Evolutionary conservation across 2,797 vertebrate species (phyloP).

Genomic region (Myotis planiceps): DNA sequence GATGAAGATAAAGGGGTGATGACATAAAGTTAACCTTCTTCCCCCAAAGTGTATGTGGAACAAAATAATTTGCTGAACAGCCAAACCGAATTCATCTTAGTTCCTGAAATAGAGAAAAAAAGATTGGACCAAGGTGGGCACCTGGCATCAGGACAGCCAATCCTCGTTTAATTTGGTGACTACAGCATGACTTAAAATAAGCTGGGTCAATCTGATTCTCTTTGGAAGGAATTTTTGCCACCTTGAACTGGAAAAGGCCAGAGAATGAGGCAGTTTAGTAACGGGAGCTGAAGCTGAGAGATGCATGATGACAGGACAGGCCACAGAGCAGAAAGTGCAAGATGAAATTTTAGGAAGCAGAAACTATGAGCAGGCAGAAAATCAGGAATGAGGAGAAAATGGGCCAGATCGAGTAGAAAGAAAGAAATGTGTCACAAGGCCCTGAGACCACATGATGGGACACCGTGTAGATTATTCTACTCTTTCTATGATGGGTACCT

Average conservation of each 20-base stretch:
- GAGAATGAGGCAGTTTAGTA: neutral
- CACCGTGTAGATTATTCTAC: neutral
- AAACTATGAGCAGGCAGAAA: neutral
- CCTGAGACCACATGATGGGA: neutral
- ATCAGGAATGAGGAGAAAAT: neutral
- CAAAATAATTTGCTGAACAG: neutral
- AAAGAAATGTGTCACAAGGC: neutral
- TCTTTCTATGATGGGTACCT: neutral
- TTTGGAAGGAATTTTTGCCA: neutral
- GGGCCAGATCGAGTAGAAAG: neutral
- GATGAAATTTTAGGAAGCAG: neutral
- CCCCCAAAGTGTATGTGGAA: neutral
- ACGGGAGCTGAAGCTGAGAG: neutral
- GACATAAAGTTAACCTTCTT: neutral
- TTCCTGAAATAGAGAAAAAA: neutral
- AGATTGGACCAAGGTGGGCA: neutral
- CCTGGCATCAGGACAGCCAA: neutral
- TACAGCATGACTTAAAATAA: neutral
- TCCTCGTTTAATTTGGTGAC: neutral
- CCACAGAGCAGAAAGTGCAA: neutral
- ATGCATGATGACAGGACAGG: neutral
- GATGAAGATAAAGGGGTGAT: neutral
- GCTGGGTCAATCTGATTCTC: neutral
- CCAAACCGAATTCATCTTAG: neutral
- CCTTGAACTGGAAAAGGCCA: neutral